Evolutionary conservation across 2,113 vertebrate genomes (phyloP).

Genomic region (Nematolebias whitei): DNA sequence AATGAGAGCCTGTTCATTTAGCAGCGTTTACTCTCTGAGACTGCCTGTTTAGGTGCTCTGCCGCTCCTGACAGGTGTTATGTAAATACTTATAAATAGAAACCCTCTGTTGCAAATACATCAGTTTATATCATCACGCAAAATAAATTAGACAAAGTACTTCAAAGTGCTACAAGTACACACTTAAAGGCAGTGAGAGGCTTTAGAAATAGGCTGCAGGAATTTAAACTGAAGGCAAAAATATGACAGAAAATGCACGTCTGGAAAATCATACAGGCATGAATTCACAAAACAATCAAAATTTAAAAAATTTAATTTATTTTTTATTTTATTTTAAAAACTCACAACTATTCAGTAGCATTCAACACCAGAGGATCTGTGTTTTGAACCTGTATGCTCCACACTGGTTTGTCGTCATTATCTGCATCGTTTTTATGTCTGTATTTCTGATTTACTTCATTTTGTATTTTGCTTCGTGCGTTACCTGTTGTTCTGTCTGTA

Average conservation of each 20-base stretch:
- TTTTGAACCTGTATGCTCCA: no score
- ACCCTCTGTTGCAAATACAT: neutral
- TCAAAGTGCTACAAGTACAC: neutral
- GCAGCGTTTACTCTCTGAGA: conserved; percentile 18
- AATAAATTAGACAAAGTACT: neutral
- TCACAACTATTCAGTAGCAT: no score
- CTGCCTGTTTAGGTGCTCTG: neutral
- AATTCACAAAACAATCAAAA: neutral
- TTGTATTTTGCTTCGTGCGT: no score
- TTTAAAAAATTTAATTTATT: no score
- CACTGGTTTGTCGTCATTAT: no score
- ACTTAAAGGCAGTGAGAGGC: neutral
- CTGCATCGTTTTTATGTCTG: no score
- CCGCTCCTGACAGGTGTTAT: conserved; percentile 8
- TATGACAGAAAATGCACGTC: neutral
- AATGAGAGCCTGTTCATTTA: conserved; percentile 34
- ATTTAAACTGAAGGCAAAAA: neutral
- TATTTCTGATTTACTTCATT: no score
- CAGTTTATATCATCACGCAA: conserved; percentile 3
- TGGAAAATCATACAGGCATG: neutral
- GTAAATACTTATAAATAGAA: conserved; percentile 8
- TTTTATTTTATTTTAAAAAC: no score
- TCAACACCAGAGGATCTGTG: no score
- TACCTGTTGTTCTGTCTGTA: no score
- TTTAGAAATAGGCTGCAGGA: neutral